These are phyloP conservation scores for Diadegma fenestrale DNA, from an alignment of 2,888 invertebrate species.

Conservation along the genomic window DNA sequence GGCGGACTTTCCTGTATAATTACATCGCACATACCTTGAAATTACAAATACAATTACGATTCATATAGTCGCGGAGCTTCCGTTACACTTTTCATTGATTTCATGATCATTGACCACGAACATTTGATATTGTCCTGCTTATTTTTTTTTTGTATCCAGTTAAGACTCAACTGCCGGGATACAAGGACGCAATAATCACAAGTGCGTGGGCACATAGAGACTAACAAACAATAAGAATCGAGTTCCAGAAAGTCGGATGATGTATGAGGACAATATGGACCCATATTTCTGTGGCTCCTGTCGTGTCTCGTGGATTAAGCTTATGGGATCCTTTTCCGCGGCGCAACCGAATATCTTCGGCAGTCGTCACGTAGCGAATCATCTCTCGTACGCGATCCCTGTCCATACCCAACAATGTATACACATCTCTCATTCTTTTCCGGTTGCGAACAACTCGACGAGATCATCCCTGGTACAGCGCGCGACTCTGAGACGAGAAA, in stretches of 20 bases:
- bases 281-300: conserved; percentile 77
- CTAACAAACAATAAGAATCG: conserved; percentile 20
- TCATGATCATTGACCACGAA: background rate
- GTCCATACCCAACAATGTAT: conserved; percentile 39
- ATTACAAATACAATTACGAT: conserved; percentile 82
- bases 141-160: background rate
- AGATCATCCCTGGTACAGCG: conserved; percentile 51
- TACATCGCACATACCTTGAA: conserved; percentile 80
- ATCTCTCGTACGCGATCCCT: conserved; percentile 42
- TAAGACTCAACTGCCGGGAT: conserved; percentile 46
- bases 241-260: conserved; percentile 71
- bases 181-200: conserved; percentile 5
- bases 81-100: background rate
- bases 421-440: conserved; percentile 37
- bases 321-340: conserved; percentile 75
- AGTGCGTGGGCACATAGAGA: conserved; percentile 44
- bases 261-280: conserved; percentile 79
- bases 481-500: conserved; percentile 18
- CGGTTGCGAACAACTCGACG: conserved; percentile 25
- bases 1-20: conserved; percentile 81
- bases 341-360: conserved; percentile 77
- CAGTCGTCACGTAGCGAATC: conserved; percentile 77
- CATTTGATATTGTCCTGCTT: background rate
- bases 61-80: too few relatives aligned
- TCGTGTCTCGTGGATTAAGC: conserved; percentile 78